Evolutionary conservation across 2,797 vertebrate species (phyloP).

Genomic region (Acridotheres tristis): DNA sequence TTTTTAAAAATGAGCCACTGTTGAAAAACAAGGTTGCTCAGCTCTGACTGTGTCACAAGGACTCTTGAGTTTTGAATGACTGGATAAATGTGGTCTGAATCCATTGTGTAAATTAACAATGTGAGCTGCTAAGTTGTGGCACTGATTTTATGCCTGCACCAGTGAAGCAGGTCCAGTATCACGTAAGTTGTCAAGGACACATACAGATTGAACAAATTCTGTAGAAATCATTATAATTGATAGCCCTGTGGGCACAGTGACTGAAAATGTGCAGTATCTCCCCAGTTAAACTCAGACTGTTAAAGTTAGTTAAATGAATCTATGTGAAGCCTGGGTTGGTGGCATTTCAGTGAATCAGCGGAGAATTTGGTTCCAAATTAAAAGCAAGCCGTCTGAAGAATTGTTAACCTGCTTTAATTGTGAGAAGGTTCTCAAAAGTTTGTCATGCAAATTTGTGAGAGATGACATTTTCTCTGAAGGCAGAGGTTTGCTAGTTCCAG

Average conservation of each 20-base stretch:
- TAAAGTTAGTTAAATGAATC: slow-evolving; percentile 37
- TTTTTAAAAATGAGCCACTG: not conserved
- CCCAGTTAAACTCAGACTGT: not conserved
- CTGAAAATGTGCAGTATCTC: slow-evolving; percentile 15
- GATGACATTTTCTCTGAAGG: slow-evolving; percentile 23
- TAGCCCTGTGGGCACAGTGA: not conserved
- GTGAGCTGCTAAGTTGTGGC: not conserved
- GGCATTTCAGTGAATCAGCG: not conserved
- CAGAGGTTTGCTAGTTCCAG: slow-evolving; percentile 19
- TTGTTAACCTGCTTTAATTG: slow-evolving; percentile 19
- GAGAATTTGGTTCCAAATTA: slow-evolving; percentile 46
- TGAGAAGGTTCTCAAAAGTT: not conserved
- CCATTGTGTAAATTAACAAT: not conserved
- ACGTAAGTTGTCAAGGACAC: not conserved
- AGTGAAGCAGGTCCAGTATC: not conserved
- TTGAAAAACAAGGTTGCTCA: not conserved
- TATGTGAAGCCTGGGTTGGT: not conserved
- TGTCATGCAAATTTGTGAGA: not conserved
- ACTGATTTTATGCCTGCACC: slow-evolving; percentile 5
- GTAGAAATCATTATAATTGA: slow-evolving; percentile 43
- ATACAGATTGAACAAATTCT: not conserved
- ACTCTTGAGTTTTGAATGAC: slow-evolving; percentile 6
- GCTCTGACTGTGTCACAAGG: not conserved
- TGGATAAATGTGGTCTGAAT: slow-evolving; percentile 38
- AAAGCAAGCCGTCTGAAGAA: slow-evolving; percentile 21